Percentiles rank a stretch among this genome's conserved stretches.
Conservation (phyloP, 37 sponge, comb jelly and placozoan genomes). For the Beroe forskalii region DNA sequence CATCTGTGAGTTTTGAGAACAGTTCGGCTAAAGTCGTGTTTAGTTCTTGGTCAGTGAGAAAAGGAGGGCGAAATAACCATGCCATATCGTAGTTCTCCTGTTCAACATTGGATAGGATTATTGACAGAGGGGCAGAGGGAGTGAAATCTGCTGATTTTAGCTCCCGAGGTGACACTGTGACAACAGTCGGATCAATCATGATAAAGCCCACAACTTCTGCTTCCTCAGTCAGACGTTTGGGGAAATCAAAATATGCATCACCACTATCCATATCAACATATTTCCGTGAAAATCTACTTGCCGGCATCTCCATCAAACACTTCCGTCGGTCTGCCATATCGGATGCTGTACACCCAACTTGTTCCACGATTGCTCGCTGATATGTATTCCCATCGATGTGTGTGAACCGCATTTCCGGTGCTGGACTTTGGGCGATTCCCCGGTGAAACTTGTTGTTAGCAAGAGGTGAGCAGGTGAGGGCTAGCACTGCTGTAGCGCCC, state of each 20-base stretch:
- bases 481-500: constrained; percentile 22
- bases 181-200: constrained; percentile 1
- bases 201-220: neutral
- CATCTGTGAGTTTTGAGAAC: neutral
- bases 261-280: neutral
- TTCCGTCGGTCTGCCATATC: neutral
- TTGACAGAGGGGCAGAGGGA: neutral
- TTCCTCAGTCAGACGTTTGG: neutral
- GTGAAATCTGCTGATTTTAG: neutral
- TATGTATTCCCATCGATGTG: neutral
- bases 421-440: constrained; percentile 27
- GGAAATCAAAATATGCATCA: constrained; percentile 16
- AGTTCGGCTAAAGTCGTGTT: neutral
- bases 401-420: constrained; percentile 3
- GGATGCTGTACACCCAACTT: neutral
- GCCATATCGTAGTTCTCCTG: neutral
- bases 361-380: neutral
- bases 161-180: neutral
- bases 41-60: neutral
- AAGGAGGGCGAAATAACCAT: neutral
- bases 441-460: constrained; percentile 56
- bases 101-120: neutral
- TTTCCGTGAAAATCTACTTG: neutral
- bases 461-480: constrained; percentile 34
- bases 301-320: neutral